These are phyloP conservation scores for Equus przewalskii DNA, from an alignment of 2,113 vertebrate genomes.

Conservation along the genomic window DNA sequence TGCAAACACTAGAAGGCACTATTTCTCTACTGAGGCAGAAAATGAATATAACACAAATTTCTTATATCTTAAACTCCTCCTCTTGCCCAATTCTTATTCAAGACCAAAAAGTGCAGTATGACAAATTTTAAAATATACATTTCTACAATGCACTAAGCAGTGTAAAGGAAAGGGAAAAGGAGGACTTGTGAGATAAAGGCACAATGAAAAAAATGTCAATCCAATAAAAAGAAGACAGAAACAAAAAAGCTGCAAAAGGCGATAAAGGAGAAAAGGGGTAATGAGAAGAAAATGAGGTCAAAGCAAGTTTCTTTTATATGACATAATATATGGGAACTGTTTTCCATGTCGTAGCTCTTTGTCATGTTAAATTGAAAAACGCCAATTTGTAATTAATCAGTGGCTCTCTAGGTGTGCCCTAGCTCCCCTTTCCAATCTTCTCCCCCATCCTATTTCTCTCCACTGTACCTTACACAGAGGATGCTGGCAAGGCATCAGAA, in stretches of 20 bases:
- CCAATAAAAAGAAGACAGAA: constrained; percentile 24
- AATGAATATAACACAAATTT: constrained; percentile 30
- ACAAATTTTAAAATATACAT: constrained; percentile 41
- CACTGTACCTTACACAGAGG: background rate
- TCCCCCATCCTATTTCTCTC: background rate
- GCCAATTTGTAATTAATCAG: constrained; percentile 4
- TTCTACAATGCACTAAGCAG: background rate
- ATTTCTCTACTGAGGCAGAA: constrained; percentile 63
- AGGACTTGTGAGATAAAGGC: background rate
- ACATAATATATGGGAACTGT: background rate
- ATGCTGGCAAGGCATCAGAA: background rate
- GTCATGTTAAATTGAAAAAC: background rate
- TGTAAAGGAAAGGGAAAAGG: constrained; percentile 33
- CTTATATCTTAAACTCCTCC: background rate
- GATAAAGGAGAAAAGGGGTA: constrained; percentile 19
- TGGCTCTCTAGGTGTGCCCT: background rate
- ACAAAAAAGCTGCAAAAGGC: background rate
- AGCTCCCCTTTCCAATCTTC: background rate
- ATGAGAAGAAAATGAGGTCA: constrained; percentile 51
- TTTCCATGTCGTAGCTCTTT: background rate
- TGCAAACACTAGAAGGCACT: constrained; percentile 77
- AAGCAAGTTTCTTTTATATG: constrained; percentile 5
- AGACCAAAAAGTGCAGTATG: constrained; percentile 24
- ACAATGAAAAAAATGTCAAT: constrained; percentile 27
- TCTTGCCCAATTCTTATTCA: constrained; percentile 22